Evolutionary conservation across 2,888 invertebrate genomes (phyloP).

Genomic region (Thyatira batis): DNA sequence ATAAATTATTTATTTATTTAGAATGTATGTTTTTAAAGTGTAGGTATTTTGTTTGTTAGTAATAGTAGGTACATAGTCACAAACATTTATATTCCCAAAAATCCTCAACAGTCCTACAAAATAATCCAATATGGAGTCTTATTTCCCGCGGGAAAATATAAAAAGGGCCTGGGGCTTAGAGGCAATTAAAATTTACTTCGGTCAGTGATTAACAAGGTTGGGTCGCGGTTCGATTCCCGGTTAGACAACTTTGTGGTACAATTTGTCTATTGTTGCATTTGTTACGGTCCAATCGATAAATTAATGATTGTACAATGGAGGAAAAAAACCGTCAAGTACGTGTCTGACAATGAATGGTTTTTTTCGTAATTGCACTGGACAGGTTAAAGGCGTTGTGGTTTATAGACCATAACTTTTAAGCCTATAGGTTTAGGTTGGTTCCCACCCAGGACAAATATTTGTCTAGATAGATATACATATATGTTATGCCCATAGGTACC

Average conservation of each 20-base stretch:
- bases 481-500: no score
- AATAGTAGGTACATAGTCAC: no score
- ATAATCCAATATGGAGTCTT: neutral
- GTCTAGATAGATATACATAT: no score
- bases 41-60: no score
- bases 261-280: conserved; percentile 9
- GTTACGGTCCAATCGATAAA: conserved; percentile 6
- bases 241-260: conserved; percentile 3
- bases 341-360: neutral
- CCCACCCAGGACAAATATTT: no score
- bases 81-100: neutral
- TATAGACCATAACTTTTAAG: no score
- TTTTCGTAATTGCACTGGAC: no score
- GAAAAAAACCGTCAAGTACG: neutral
- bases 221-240: conserved; percentile 11
- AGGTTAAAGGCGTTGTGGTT: no score
- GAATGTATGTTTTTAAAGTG: no score
- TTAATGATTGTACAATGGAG: conserved; percentile 5
- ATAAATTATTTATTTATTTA: no score
- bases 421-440: no score
- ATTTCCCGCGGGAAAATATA: neutral
- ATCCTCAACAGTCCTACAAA: neutral
- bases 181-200: conserved; percentile 1
- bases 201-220: conserved; percentile 1
- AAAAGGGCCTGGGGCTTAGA: neutral